phyloP scores from a whole-genome alignment of 2,888 invertebrate species.

The Pristionchus exspectatus region DNA sequence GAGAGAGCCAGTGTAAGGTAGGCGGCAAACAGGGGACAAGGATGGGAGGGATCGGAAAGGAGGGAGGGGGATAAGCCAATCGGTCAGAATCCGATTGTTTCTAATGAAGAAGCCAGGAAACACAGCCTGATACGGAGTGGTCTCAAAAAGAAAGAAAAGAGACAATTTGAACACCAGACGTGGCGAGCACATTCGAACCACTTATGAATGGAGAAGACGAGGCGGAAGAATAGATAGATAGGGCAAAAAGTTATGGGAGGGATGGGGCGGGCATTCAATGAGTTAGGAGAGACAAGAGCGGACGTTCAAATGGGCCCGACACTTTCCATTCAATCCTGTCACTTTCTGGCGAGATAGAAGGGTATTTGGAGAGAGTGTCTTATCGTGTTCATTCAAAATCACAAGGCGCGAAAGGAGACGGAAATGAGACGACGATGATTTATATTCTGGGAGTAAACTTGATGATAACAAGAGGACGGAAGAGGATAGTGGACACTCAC shows the following conservation, averaged over 20 bases:
- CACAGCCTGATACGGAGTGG: no score
- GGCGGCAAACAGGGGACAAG: neutral
- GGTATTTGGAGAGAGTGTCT: neutral
- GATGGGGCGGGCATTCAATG: neutral
- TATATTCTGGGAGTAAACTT: neutral
- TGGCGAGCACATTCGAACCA: neutral
- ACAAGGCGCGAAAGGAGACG: neutral
- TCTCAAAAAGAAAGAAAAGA: neutral
- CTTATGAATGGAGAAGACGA: neutral
- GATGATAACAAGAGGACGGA: slow-evolving; percentile 17
- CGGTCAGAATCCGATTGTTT: no score
- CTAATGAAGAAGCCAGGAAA: no score
- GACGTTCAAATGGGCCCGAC: neutral
- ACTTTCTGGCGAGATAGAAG: neutral
- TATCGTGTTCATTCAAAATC: neutral
- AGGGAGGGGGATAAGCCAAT: no score
- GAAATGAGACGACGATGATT: neutral
- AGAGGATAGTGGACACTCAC: neutral
- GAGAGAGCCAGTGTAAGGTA: neutral
- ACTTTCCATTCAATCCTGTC: neutral
- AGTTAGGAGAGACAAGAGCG: neutral
- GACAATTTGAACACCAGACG: neutral
- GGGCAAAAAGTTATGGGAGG: slow-evolving; percentile 14
- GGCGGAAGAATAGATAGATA: neutral
- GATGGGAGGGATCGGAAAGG: no score